Conservation (phyloP, 2,113 vertebrate genomes). For the Caloenas nicobarica region DNA sequence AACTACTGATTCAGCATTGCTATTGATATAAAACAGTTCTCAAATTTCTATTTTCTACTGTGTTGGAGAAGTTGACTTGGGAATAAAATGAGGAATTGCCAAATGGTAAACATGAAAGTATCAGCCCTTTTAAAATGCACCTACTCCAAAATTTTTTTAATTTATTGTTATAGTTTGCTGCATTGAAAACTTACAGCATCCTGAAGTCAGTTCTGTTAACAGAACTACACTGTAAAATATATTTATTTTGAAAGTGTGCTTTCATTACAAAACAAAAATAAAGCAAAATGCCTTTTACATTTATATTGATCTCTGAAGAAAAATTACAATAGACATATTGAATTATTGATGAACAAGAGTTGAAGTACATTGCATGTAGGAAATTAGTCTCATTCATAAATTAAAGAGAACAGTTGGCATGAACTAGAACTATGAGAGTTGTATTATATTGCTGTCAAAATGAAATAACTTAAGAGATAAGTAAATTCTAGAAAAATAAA, state of each 20-base stretch:
- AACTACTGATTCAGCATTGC: background rate
- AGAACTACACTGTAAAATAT: background rate
- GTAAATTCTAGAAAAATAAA: background rate
- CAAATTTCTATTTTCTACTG: background rate
- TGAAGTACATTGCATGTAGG: conserved; percentile 13
- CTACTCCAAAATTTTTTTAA: background rate
- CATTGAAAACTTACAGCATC: background rate
- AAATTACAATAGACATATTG: conserved; percentile 20
- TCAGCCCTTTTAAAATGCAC: background rate
- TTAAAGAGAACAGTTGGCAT: conserved; percentile 25
- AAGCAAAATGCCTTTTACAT: conserved; percentile 21
- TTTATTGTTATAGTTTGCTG: background rate
- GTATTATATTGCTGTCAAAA: conserved; percentile 1
- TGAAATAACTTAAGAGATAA: background rate
- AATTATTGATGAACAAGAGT: conserved; percentile 36
- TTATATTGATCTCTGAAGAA: conserved; percentile 49
- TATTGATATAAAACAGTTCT: background rate
- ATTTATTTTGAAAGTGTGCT: background rate
- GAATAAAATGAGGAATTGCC: background rate
- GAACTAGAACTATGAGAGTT: background rate
- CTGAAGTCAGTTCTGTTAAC: background rate
- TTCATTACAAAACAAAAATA: conserved; percentile 39
- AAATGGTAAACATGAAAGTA: background rate
- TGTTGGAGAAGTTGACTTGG: background rate
- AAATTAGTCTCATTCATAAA: conserved; percentile 45